phyloP scores from a whole-genome alignment of 2,113 vertebrate species.

The Delphinapterus leucas region DNA sequence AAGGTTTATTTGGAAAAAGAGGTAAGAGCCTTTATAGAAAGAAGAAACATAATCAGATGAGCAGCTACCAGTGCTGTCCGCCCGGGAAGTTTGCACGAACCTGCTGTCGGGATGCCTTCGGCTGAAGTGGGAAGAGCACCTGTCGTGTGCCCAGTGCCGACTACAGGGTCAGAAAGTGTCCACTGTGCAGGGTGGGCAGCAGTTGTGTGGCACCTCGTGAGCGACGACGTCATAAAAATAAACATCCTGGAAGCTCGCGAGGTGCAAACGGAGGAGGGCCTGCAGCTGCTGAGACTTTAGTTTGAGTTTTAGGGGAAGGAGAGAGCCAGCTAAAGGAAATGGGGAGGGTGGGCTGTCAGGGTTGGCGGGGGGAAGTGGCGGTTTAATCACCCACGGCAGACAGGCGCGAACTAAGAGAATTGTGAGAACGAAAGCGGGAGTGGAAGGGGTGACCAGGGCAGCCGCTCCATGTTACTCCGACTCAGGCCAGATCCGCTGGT shows the following conservation, averaged over 20 bases:
- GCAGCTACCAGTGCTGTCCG: not conserved
- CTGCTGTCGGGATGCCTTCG: not conserved
- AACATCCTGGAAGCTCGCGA: not conserved
- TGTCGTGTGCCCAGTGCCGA: rapidly evolving
- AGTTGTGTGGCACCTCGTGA: not conserved
- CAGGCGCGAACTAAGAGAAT: not conserved
- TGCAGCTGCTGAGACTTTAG: not conserved
- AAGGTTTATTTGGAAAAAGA: conserved; percentile 99
- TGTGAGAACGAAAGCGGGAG: not conserved
- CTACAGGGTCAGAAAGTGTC: not conserved
- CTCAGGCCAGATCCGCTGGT: not conserved
- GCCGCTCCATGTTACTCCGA: rapidly evolving
- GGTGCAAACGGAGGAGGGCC: rapidly evolving
- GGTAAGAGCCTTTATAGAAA: conserved; percentile 80
- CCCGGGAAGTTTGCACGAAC: not conserved
- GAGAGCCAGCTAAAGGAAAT: not conserved
- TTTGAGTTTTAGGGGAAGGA: not conserved
- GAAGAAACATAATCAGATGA: not conserved
- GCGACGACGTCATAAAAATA: not conserved
- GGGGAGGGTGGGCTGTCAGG: too few species aligned
- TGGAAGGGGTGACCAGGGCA: not conserved
- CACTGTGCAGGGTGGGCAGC: rapidly evolving
- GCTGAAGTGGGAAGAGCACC: not conserved
- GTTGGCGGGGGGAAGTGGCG: not conserved
- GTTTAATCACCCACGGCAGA: not conserved